Base-by-base conservation (phyloP, 2,888 invertebrate species). In the Lepidochitona cinerea region DNA sequence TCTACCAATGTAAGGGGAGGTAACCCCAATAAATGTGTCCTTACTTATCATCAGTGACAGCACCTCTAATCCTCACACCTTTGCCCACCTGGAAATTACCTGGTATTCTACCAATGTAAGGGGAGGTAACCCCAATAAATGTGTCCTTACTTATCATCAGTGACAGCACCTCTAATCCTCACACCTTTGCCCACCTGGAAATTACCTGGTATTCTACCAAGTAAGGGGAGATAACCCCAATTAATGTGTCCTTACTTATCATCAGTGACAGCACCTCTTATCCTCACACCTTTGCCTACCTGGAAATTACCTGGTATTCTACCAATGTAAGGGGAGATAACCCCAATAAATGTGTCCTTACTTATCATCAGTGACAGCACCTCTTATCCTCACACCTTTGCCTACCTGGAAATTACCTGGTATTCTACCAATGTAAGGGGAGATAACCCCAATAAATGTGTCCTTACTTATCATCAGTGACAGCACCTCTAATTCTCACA, bases 111-210 rank as follows among this genome's bases (percentile, higher is more conserved):
- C 49, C 49, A n/a, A 49, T 23, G 23, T 49, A 49, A 7, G 49
- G 49, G 49, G 4, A n/a, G 49, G n/a, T n/a, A n/a, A n/a, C n/a
- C n/a, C n/a, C n/a, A n/a, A n/a, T n/a, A n/a, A n/a, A n/a, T n/a
- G n/a, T n/a, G n/a, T n/a, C n/a, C n/a, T n/a, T n/a, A 72, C 33
- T 79, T 80, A 65, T 80, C 77, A 33, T 81, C 79, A 37, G 77
- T 81, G 35, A 78, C 79, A 33, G 79, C 81, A 12, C 83, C 85
- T 29, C 81, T 70, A 6, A 85, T 72, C 52, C 80, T 67, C 0
- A 85, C 71, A 12, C 82, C 81, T 52, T 82, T 81, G 2, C 85
- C 85, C 5, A 76, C 73, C 77, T 18, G 79, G 79, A 68, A 84
- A 83, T 84, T 4, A 75, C 73, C 78, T 14, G 80, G 80, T 54